Evolutionary conservation across 2,797 vertebrate species (phyloP).

Genomic region (Sciurus carolinensis): DNA sequence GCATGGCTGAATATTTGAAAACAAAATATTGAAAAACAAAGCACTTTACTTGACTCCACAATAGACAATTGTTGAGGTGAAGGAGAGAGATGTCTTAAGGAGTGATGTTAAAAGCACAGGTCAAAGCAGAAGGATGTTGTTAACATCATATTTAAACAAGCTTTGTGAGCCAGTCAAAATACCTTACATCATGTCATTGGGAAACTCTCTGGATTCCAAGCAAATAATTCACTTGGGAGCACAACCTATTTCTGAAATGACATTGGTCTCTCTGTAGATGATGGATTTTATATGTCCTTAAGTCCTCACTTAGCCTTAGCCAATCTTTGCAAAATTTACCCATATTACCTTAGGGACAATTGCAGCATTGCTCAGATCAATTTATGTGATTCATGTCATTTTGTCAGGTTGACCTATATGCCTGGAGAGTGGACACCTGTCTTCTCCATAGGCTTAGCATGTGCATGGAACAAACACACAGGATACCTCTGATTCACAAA

Average conservation of each 20-base stretch:
- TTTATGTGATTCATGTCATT: neutral
- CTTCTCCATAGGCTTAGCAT: neutral
- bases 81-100: neutral
- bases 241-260: neutral
- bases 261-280: neutral
- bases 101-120: neutral
- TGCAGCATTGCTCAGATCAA: neutral
- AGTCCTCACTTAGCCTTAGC: neutral
- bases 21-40: neutral
- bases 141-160: neutral
- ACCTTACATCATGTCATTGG: neutral
- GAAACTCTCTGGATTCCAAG: neutral
- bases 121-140: neutral
- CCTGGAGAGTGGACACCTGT: neutral
- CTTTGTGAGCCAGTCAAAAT: neutral
- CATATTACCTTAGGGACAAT: neutral
- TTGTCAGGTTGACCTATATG: neutral
- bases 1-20: neutral
- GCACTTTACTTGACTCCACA: neutral
- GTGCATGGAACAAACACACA: neutral
- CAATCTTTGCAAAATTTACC: neutral
- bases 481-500: neutral
- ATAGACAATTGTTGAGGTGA: neutral
- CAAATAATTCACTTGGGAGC: neutral
- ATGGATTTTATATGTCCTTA: neutral